Evolutionary conservation across 2,113 vertebrate genomes (phyloP).

Genomic region (Coryphaenoides rupestris): DNA sequence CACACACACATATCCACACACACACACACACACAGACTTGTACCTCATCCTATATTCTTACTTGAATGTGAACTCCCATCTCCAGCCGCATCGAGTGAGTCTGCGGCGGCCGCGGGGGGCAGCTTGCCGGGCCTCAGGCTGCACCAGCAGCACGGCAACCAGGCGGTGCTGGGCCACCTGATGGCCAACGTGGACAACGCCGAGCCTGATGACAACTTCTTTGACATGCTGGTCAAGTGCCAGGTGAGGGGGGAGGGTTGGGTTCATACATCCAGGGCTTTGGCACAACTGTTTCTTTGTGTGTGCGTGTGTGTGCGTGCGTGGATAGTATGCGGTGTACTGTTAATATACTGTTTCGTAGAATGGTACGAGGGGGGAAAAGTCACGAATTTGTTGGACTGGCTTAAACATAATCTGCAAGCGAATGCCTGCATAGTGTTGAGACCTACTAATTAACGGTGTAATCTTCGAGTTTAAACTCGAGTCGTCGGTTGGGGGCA

Average conservation of each 20-base stretch:
- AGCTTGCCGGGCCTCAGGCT: constrained; percentile 83
- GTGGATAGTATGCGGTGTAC: no score
- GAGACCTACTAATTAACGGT: no score
- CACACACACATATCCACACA: neutral
- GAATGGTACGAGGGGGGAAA: no score
- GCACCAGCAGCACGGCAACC: constrained; percentile 60
- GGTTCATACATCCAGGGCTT: neutral
- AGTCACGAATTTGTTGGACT: no score
- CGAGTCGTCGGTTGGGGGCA: no score
- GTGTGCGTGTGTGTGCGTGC: no score
- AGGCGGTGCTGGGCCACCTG: constrained; percentile 77
- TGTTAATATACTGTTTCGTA: no score
- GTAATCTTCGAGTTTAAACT: no score
- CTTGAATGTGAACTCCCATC: neutral
- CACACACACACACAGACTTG: neutral
- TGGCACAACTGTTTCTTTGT: no score
- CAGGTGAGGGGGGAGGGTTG: constrained; percentile 70
- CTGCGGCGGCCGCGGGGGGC: constrained; percentile 69
- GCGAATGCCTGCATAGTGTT: no score
- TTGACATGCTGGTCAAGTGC: constrained; percentile 90
- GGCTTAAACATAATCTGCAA: no score
- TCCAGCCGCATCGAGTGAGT: constrained; percentile 76
- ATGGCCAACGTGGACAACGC: constrained; percentile 69
- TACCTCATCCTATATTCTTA: neutral
- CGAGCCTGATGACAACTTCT: constrained; percentile 91